These are phyloP conservation scores for Rhagoletis zephyria DNA, from an alignment of 1,140 invertebrate genomes.

Conservation along the genomic window DNA sequence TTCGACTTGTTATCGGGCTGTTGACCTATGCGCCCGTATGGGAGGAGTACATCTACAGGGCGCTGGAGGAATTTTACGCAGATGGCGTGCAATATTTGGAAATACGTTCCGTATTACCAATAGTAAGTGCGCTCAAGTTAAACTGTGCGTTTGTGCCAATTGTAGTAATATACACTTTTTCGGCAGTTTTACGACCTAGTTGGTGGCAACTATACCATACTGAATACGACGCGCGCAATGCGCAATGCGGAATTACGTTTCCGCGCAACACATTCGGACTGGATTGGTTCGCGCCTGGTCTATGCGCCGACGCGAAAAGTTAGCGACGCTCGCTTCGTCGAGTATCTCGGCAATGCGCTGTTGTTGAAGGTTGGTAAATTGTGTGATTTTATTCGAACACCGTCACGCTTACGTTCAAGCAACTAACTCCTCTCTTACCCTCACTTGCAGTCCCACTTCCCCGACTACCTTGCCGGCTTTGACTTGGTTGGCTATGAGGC, in stretches of 20 bases:
- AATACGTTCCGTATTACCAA: slow-evolving; percentile 76
- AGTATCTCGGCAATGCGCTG: slow-evolving; percentile 73
- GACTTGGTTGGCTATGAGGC: slow-evolving; percentile 86
- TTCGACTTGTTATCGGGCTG: slow-evolving; percentile 77
- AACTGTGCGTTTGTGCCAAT: background rate
- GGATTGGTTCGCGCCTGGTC: slow-evolving; percentile 81
- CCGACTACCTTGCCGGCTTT: slow-evolving; percentile 78
- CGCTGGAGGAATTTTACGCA: slow-evolving; percentile 79
- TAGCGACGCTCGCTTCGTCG: slow-evolving; percentile 66
- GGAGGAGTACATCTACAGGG: slow-evolving; percentile 81
- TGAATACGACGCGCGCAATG: slow-evolving; percentile 77
- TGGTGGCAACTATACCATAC: slow-evolving; percentile 75
- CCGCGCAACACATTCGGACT: slow-evolving; percentile 77
- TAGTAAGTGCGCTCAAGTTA: slow-evolving; percentile 60
- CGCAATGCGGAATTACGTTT: slow-evolving; percentile 76
- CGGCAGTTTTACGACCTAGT: slow-evolving; percentile 78
- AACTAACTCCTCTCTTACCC: background rate
- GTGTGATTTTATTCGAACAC: background rate
- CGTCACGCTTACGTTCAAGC: too few species aligned
- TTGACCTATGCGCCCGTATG: slow-evolving; percentile 82
- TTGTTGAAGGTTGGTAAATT: slow-evolving; percentile 58
- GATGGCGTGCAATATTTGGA: slow-evolving; percentile 88
- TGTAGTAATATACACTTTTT: background rate
- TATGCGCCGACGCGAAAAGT: slow-evolving; percentile 77
- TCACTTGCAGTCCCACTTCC: slow-evolving; percentile 65